These are phyloP conservation scores for Hippolais icterina DNA, from an alignment of 2,113 vertebrate species.

Conservation along the genomic window DNA sequence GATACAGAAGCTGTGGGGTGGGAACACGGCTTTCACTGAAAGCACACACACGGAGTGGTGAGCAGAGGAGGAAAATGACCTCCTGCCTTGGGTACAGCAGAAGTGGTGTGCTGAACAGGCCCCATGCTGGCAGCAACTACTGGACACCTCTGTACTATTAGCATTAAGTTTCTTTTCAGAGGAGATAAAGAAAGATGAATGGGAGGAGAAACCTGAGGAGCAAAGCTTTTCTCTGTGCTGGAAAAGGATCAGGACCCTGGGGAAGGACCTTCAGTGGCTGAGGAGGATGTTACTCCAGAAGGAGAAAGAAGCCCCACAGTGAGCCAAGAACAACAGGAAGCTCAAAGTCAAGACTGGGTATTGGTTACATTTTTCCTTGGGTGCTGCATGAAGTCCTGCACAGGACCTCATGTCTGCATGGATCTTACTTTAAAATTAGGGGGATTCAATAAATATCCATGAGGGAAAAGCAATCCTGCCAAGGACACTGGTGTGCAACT, in stretches of 20 bases:
- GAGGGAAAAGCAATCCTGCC: neutral
- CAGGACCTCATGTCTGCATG: neutral
- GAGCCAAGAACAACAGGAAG: neutral
- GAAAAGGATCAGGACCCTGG: neutral
- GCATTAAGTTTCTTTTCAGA: neutral
- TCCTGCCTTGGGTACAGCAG: neutral
- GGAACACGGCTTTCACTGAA: neutral
- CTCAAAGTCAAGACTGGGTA: neutral
- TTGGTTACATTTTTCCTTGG: neutral
- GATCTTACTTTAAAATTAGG: neutral
- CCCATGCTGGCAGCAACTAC: neutral
- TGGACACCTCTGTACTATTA: neutral
- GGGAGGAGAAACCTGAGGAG: neutral
- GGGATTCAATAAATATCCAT: neutral
- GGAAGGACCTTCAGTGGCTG: neutral
- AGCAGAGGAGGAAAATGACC: neutral
- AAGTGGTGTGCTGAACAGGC: neutral
- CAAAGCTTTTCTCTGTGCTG: neutral
- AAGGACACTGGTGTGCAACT: neutral
- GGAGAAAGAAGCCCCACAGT: neutral
- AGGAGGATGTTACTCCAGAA: neutral
- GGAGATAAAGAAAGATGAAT: neutral
- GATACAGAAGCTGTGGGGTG: neutral
- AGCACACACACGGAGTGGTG: neutral
- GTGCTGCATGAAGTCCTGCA: neutral